Percentiles rank a stretch among this genome's conserved stretches.
Evolutionary conservation across 2,113 vertebrate species (phyloP).

Genomic region (Solea senegalensis): DNA sequence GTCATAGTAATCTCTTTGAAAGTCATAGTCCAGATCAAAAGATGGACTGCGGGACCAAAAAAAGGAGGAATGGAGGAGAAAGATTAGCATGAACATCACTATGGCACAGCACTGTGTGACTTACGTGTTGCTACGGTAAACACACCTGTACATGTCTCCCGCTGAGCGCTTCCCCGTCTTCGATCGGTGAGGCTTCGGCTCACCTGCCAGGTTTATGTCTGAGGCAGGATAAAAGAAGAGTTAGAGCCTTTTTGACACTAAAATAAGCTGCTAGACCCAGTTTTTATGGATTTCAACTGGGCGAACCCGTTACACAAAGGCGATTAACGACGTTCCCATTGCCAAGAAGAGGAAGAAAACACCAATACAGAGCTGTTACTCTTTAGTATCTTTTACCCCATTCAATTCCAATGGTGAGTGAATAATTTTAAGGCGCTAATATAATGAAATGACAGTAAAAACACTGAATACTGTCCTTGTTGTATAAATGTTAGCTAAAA

Average conservation of each 20-base stretch:
- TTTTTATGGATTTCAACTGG: too few relatives aligned
- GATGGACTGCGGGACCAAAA: conserved; percentile 80
- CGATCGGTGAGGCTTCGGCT: conserved; percentile 90
- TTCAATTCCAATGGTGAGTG: too few relatives aligned
- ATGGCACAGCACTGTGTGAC: background rate
- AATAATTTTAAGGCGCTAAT: too few relatives aligned
- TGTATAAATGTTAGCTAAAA: too few relatives aligned
- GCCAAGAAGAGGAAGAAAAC: background rate
- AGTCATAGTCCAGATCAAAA: conserved; percentile 90
- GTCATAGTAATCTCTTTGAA: conserved; percentile 91
- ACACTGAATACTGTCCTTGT: too few relatives aligned
- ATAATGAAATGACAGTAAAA: too few relatives aligned
- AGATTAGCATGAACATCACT: background rate
- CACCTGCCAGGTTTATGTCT: conserved; percentile 93
- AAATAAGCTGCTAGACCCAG: too few relatives aligned
- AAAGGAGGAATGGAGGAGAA: background rate
- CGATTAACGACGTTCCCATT: too few relatives aligned
- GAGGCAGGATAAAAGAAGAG: conserved; percentile 16
- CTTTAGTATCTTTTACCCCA: too few relatives aligned
- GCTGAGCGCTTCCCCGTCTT: conserved; percentile 89
- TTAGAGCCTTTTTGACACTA: background rate
- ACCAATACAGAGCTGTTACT: background rate
- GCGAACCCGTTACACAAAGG: too few relatives aligned
- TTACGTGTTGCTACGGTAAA: too few relatives aligned
- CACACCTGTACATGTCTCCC: conserved; percentile 91